Evolutionary conservation across 2,888 invertebrate genomes (phyloP).

Genomic region (Resseliella maxima): DNA sequence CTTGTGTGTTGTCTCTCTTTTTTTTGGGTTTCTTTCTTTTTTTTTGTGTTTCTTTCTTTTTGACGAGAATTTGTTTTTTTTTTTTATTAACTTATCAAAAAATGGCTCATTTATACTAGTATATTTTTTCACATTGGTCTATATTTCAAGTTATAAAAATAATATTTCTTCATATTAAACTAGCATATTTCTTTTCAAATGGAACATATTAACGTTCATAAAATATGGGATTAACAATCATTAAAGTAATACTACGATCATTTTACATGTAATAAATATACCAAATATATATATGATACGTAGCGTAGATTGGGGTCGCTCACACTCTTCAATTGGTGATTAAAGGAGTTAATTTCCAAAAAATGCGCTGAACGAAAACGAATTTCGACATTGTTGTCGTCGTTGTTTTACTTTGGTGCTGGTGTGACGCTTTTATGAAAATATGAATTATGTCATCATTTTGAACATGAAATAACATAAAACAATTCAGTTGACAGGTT

Average conservation of each 20-base stretch:
- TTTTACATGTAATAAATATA: slow-evolving; percentile 10
- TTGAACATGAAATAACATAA: slow-evolving; percentile 8
- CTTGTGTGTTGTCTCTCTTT: background rate
- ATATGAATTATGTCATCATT: slow-evolving; percentile 32
- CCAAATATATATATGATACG: background rate
- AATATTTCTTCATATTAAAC: slow-evolving; percentile 13
- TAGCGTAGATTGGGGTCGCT: slow-evolving; percentile 23
- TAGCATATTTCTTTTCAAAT: background rate
- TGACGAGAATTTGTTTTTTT: background rate
- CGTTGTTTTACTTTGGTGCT: background rate
- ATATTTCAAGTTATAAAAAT: background rate
- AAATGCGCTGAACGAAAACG: background rate
- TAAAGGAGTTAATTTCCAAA: slow-evolving; percentile 34
- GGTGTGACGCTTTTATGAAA: slow-evolving; percentile 24
- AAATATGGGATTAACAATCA: slow-evolving; percentile 15
- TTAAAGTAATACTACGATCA: background rate
- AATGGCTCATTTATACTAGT: slow-evolving; percentile 51
- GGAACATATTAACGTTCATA: background rate
- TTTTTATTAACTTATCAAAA: slow-evolving; percentile 49
- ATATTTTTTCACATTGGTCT: background rate
- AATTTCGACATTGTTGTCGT: slow-evolving; percentile 8
- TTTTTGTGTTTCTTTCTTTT: no score
- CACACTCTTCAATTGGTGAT: background rate
- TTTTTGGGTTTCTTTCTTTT: background rate
- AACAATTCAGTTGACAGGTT: slow-evolving; percentile 51